These are phyloP conservation scores for Cephalopholis sonnerati DNA, from an alignment of 2,113 vertebrate species.

Conservation along the genomic window DNA sequence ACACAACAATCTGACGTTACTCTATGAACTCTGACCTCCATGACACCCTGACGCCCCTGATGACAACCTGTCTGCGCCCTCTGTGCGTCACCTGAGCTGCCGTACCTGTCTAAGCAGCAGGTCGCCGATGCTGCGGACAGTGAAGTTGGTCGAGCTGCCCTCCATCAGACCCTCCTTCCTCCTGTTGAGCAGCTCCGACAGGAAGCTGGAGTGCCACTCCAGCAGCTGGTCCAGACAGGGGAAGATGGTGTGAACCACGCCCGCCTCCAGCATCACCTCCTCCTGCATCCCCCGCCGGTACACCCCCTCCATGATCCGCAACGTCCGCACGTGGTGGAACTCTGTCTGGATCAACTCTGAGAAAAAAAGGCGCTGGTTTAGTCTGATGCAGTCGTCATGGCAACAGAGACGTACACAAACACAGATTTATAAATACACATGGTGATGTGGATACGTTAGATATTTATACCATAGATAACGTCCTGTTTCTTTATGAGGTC, in stretches of 20 bases:
- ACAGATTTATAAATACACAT: background rate
- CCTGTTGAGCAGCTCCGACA: constrained; percentile 87
- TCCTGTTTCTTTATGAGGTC: constrained; percentile 95
- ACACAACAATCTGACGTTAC: too few species aligned
- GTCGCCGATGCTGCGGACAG: constrained; percentile 89
- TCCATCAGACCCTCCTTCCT: constrained; percentile 86
- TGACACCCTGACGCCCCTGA: too few species aligned
- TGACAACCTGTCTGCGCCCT: too few species aligned
- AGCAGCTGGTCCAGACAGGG: constrained; percentile 93
- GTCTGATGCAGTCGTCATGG: background rate
- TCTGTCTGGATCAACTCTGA: constrained; percentile 96
- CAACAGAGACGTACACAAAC: background rate
- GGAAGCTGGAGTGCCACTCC: constrained; percentile 89
- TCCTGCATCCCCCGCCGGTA: constrained; percentile 94
- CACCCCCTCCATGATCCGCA: constrained; percentile 94
- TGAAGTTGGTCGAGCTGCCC: constrained; percentile 91
- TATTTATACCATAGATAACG: constrained; percentile 90
- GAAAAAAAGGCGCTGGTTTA: background rate
- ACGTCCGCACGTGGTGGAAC: constrained; percentile 92
- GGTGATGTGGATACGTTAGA: background rate
- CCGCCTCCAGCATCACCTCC: constrained; percentile 90
- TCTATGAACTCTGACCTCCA: too few species aligned
- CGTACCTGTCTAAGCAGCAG: constrained; percentile 85
- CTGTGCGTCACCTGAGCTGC: too few species aligned
- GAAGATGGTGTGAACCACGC: constrained; percentile 90